Conservation (phyloP, 2,113 vertebrate genomes). For the Dendrocopos noguchii region DNA sequence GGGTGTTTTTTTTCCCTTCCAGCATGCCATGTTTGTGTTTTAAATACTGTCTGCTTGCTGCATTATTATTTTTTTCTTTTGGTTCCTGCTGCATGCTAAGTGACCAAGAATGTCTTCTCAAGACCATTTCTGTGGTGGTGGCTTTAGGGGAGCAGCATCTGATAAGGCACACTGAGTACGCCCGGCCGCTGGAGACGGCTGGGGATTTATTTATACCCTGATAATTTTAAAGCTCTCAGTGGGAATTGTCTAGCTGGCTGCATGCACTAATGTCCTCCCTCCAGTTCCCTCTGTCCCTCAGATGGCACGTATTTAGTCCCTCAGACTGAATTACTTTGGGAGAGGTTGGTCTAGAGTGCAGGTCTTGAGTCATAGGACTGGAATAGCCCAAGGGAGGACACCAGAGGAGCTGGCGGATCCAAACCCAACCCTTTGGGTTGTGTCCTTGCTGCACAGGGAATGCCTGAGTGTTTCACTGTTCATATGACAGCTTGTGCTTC, state of each 20-base stretch:
- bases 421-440: not conserved
- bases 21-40: not conserved
- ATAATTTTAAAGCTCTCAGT: conserved; percentile 36
- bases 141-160: not conserved
- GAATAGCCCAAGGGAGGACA: not conserved
- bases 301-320: not conserved
- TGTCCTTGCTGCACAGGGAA: not conserved
- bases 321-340: not conserved
- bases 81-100: not conserved
- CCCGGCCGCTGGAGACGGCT: fast-evolving
- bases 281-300: not conserved
- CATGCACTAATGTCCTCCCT: not conserved
- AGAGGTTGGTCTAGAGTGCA: not conserved
- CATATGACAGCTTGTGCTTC: too few species aligned
- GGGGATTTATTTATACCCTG: conserved; percentile 38
- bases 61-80: not conserved
- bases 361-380: too few species aligned
- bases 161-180: not conserved
- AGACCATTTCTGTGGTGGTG: not conserved
- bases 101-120: not conserved
- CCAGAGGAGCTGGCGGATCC: not conserved
- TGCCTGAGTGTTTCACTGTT: not conserved
- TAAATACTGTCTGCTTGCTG: not conserved
- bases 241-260: conserved; percentile 18
- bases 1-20: not conserved